Base-by-base conservation (phyloP, 2,888 invertebrate genomes). In the Epistrophe eligans region DNA sequence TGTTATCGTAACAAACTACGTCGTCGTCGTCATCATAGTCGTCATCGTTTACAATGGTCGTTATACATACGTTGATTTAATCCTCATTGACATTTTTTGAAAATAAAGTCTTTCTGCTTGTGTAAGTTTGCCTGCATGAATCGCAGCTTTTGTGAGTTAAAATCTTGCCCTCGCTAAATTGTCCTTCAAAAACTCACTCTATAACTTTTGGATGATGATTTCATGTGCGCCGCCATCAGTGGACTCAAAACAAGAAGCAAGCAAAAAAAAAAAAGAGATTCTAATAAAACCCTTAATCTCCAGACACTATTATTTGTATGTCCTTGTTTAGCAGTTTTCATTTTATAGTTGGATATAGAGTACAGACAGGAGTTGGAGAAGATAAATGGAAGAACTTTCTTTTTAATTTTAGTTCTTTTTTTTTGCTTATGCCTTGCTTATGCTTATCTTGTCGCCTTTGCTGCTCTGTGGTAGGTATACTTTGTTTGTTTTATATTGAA, bases 281-380 rank as follows among this genome's bases (percentile, higher is more conserved):
- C 43, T 24, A 57, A 71, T 62, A 50, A 72, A 82, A 64, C 71
- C 64, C 64, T 77, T 77, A 66, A 50, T 67, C 72, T 80, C 60
- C 48, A 85, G 81, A 81, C 84, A 73, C 60, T 52, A 72, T 81
- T 67, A 73, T n/a, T n/a, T 74, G 70, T 60, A 73, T 74, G 17
- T 17, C 38, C 40, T 81, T 77, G 81, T 73, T 81, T 77, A 50
- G 60, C 74, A 71, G 66, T 52, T 50, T 45, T 84, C 66, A 64
- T 64, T 79, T 58, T 66, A 71, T 9, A 38, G 74, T 43, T 55
- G 32, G 48, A 55, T 64, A 35, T n/a, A 28, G n/a, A 10, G 48
- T 52, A 28, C 6, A 13, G 5, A 7, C 11, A 4, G 15, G 28
- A 35, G 35, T 55, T 15, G 24, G 32, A 8, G 9, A 24, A 28